Evolutionary conservation across 2,113 vertebrate species (phyloP).

Genomic region (Oryzias woworae): DNA sequence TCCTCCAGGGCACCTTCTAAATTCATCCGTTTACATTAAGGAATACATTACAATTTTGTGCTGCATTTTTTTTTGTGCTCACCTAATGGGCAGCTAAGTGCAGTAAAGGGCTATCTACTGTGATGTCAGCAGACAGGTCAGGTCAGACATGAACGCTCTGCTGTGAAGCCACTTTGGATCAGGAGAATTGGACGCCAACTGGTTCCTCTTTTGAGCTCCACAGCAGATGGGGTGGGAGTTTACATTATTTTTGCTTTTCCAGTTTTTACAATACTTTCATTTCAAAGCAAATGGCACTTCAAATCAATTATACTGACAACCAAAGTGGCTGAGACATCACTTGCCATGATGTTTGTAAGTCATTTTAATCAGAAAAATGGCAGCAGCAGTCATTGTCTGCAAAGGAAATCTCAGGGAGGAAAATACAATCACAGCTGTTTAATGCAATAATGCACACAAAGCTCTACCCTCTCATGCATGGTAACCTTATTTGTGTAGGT

Average conservation of each 20-base stretch:
- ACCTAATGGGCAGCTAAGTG: constrained; percentile 19
- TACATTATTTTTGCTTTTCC: constrained; percentile 22
- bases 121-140: constrained; percentile 46
- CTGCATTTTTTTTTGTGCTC: constrained; percentile 7
- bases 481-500: constrained; percentile 56
- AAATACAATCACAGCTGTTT: constrained; percentile 60
- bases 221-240: constrained; percentile 54
- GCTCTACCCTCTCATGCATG: constrained; percentile 31
- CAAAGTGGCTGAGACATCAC: constrained; percentile 13
- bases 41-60: no score
- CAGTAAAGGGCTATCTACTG: constrained; percentile 29
- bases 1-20: no score
- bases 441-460: constrained; percentile 55
- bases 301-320: constrained; percentile 23
- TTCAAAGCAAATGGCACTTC: constrained; percentile 22
- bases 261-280: constrained; percentile 43
- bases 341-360: constrained; percentile 15
- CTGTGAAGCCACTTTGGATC: constrained; percentile 39
- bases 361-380: constrained; percentile 22
- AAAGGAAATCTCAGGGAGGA: constrained; percentile 31
- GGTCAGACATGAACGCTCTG: constrained; percentile 42
- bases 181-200: constrained; percentile 31
- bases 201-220: constrained; percentile 25
- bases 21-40: no score
- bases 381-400: constrained; percentile 17